phyloP scores from a whole-genome alignment of 2,113 vertebrate species.

The Melanotaenia duboulayi region DNA sequence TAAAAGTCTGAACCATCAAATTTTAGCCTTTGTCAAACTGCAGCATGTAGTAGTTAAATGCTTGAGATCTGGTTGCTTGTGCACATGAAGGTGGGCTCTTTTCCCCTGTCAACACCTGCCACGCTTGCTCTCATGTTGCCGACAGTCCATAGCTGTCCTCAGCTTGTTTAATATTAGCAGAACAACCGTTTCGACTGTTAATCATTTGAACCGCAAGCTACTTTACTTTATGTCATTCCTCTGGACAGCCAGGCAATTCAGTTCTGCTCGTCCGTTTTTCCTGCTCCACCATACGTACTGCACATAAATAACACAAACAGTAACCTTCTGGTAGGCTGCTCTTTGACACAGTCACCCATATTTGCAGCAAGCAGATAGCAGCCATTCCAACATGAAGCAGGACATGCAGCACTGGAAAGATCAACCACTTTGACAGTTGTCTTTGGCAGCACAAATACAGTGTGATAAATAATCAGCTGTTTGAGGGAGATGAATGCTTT shows the following conservation, averaged over 20 bases:
- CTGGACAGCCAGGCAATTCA: neutral
- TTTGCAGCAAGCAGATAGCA: conserved; percentile 4
- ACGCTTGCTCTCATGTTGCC: neutral
- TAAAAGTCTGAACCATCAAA: no score
- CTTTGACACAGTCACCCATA: conserved; percentile 47
- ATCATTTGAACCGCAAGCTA: neutral
- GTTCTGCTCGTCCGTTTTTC: neutral
- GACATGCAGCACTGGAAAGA: neutral
- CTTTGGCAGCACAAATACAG: neutral
- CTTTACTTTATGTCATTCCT: neutral
- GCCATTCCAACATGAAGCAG: conserved; percentile 1
- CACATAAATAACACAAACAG: conserved; percentile 25
- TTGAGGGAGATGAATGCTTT: neutral
- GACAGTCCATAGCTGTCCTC: neutral
- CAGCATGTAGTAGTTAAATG: neutral
- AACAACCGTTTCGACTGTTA: neutral
- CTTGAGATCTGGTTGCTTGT: no score
- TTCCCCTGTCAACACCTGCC: neutral
- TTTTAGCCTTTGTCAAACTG: no score
- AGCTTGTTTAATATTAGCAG: neutral
- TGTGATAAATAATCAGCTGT: conserved; percentile 3
- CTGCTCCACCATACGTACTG: neutral
- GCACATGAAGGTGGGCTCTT: neutral
- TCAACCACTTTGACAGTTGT: neutral
- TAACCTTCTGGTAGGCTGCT: conserved; percentile 7